Evolutionary conservation across 2,888 invertebrate genomes (phyloP).

Genomic region (Flexamia atlantica): DNA sequence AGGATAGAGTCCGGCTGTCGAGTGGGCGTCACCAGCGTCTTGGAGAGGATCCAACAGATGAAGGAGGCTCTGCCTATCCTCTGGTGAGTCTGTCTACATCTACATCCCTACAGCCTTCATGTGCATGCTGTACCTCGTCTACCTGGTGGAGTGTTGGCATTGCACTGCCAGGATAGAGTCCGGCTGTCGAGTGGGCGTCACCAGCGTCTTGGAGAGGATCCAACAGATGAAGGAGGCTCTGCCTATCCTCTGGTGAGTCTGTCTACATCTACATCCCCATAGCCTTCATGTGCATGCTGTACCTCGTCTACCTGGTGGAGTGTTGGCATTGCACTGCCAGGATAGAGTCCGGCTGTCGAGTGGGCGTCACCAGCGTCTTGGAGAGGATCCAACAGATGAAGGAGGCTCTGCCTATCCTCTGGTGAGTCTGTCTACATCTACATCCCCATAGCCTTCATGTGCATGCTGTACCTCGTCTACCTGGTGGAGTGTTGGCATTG

Average conservation of each 20-base stretch:
- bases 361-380: slow-evolving; percentile 82
- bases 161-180: slow-evolving; percentile 86
- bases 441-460: slow-evolving; percentile 89
- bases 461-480: slow-evolving; percentile 90
- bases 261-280: slow-evolving; percentile 91
- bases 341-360: slow-evolving; percentile 81
- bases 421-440: slow-evolving; percentile 84
- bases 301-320: slow-evolving; percentile 89
- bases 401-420: slow-evolving; percentile 86
- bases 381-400: slow-evolving; percentile 82
- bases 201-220: slow-evolving; percentile 82
- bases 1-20: slow-evolving; percentile 80
- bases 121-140: slow-evolving; percentile 87
- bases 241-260: slow-evolving; percentile 84
- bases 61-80: slow-evolving; percentile 85
- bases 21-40: slow-evolving; percentile 82
- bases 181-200: slow-evolving; percentile 80
- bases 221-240: slow-evolving; percentile 82
- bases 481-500: slow-evolving; percentile 90
- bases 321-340: slow-evolving; percentile 89
- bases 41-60: slow-evolving; percentile 82
- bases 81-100: slow-evolving; percentile 85
- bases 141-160: slow-evolving; percentile 91
- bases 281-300: slow-evolving; percentile 87
- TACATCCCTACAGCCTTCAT: slow-evolving; percentile 90